Base-by-base conservation (phyloP, 2,888 invertebrate species). In the Artemia sinica region DNA sequence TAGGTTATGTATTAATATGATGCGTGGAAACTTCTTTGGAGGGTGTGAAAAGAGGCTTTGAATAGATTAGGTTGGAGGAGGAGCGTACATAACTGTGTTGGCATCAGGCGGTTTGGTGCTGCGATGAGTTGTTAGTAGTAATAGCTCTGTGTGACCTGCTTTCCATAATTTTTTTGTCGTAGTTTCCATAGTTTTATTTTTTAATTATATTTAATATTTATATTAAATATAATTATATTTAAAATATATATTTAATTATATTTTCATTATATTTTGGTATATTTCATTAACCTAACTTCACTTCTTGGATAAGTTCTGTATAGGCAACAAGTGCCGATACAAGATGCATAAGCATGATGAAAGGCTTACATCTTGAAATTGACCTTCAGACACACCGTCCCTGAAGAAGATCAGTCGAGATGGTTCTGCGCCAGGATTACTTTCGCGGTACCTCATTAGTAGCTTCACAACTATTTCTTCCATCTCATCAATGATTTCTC, bases 301-400 rank as follows among this genome's bases (percentile, higher is more conserved):
- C 4, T 28, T 28, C 28, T 12, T 49, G 12, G 28, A 4, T 4
- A 4, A 2, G 28, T 28, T 28, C 28, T 28, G 28, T 28, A 28
- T 28, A 28, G 4, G 28, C 4, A 28, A 28, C 28, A 28, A 28
- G 28, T 28, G 4, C 28, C 28, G 67, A 28, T 10, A 52, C 50
- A 67, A 14, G 13, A 48, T 41, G 14, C 7, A 18, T 14, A 52
- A 65, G 14, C 28, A 68, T 41, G 11, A 52, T 50, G 18, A 28
- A 28, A 28, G 1, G 1, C 67, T 73, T 74, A 85, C 84, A 76
- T 83, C 80, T 6, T 81, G 78, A 75, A 91, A 90, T 73, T 91
- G 89, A 0, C 91, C 90, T 74, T 92, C 91, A 0, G 89, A 87
- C 0, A 92, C 91, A 0, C 92, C 92, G 75, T 92, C 92, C 0